phyloP scores from a whole-genome alignment of 2,113 vertebrate genomes.

The Pterocles burchelli region DNA sequence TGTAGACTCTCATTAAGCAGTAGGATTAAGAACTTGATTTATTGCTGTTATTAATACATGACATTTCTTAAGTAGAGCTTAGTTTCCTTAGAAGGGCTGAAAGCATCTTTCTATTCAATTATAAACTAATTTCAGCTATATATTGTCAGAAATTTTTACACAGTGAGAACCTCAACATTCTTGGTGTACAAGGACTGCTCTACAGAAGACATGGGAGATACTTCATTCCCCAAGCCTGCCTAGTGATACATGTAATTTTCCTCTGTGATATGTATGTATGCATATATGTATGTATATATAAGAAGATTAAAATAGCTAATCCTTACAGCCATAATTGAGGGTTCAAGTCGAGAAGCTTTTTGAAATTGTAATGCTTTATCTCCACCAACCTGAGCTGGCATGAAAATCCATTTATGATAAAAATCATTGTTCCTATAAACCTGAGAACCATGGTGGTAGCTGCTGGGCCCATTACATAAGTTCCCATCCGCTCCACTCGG shows the following conservation, averaged over 20 bases:
- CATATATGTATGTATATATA: not conserved
- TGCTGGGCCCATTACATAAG: not conserved
- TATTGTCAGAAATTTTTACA: not conserved
- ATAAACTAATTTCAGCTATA: not conserved
- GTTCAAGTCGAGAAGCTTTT: not conserved
- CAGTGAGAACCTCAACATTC: not conserved
- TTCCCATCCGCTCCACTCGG: rapidly evolving
- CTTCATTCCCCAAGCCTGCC: not conserved
- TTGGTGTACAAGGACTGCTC: not conserved
- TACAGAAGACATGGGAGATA: not conserved
- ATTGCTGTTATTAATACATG: not conserved
- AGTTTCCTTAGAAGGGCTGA: not conserved
- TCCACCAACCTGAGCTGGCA: not conserved
- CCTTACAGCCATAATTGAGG: not conserved
- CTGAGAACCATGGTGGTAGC: not conserved
- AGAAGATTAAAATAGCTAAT: not conserved
- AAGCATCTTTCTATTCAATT: not conserved
- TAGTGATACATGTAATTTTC: not conserved
- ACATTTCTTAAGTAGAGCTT: not conserved
- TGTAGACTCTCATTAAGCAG: not conserved
- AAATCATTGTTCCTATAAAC: not conserved
- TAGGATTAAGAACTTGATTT: not conserved
- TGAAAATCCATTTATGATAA: not conserved
- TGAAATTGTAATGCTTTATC: not conserved
- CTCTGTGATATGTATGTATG: not conserved